Base-by-base conservation (phyloP, 2,113 vertebrate genomes). In the Ariopsis seemanni region DNA sequence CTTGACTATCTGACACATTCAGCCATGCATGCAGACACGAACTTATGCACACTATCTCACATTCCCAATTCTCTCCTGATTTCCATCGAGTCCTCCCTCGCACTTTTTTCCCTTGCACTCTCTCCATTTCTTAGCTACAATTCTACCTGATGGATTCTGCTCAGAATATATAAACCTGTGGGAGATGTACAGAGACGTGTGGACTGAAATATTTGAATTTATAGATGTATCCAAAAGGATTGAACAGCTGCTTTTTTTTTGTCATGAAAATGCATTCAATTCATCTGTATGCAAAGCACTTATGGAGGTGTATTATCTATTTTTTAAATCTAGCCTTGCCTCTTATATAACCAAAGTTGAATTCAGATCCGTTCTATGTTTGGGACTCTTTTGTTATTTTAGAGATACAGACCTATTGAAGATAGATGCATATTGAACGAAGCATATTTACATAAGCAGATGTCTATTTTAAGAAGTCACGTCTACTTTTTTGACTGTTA, bases 321-420 rank as follows among this genome's bases (percentile, higher is more conserved):
- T 95, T 95, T 79, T 95, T 95, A 93, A 95, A 95, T 92, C 93
- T 95, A 95, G 94, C 94, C 95, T 96, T 96, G 94, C 95, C 93
- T 93, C 94, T 93, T 95, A 95, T 94, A 94, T 95, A 95, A 95
- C 95, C 95, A 95, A 95, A 95, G 95, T 93, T 94, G 93, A 94
- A 95, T 93, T 95, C 93, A 93, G 92, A 92, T 93, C 82, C 60
- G 42, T 85, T 90, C 63, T 85, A 69, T 83, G 89, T 89, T 88
- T 77, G 74, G 74, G 81, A 79, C n/a, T 86, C 63, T 85, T 69
- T 85, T 86, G 74, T 83, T 87, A 92, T 92, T 94, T 90, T 93
- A 91, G 92, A 94, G 90, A 93, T 93, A 93, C 94, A 90, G 87
- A 83, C n/a, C 88, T 86, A 84, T 93, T 94, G 92, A 93, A 87